phyloP scores from a whole-genome alignment of 2,113 vertebrate species.

The Anser brachyrhynchus region DNA sequence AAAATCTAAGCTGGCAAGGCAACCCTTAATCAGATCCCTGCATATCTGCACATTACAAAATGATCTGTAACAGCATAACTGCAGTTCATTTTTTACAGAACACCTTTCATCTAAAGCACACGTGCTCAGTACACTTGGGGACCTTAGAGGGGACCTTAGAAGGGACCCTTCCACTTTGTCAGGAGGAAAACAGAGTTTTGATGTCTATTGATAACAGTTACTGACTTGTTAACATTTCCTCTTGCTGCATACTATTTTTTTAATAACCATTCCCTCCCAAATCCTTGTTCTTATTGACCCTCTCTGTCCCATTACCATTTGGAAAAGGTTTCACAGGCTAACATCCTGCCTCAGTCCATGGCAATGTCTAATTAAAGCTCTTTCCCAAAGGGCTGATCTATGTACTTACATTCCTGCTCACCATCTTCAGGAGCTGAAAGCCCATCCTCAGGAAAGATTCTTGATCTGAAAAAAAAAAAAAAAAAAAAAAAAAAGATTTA shows the following conservation, averaged over 20 bases:
- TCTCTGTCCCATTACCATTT: neutral
- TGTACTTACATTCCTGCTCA: neutral
- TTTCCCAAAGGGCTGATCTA: neutral
- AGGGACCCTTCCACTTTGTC: neutral
- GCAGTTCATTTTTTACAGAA: neutral
- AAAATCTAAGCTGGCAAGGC: neutral
- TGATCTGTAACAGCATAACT: neutral
- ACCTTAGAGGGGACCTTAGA: neutral
- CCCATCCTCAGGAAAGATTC: neutral
- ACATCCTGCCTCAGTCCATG: neutral
- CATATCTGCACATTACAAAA: fast-evolving
- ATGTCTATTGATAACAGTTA: neutral
- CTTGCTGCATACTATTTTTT: neutral
- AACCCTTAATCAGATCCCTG: neutral
- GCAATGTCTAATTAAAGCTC: neutral
- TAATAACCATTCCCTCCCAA: neutral
- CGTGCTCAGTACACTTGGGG: neutral
- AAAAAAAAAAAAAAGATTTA: neutral
- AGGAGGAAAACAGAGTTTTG: neutral
- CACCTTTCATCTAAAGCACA: neutral
- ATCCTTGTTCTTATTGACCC: neutral
- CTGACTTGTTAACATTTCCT: neutral
- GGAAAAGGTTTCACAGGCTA: neutral
- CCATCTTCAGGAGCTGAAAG: neutral
- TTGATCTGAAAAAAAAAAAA: neutral